Conservation (phyloP, 2,113 vertebrate species). For the Megaceryle torquata region DNA sequence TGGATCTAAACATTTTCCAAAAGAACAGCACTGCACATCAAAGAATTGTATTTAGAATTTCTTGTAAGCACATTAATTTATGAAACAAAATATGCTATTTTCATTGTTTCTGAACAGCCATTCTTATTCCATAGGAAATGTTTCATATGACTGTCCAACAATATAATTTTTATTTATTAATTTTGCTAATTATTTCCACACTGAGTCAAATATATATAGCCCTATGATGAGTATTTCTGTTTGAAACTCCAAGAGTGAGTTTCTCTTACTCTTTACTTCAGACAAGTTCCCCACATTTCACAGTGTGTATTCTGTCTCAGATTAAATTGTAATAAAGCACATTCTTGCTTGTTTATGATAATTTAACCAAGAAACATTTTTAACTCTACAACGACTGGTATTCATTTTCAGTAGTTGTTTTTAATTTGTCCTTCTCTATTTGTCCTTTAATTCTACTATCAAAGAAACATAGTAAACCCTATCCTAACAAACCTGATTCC, state of each 20-base stretch:
- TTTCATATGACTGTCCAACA: background rate
- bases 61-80: background rate
- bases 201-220: background rate
- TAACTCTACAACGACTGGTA: background rate
- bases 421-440: background rate
- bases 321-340: background rate
- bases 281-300: background rate
- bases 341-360: background rate
- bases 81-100: background rate
- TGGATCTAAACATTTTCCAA: background rate
- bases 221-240: background rate
- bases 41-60: background rate
- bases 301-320: background rate
- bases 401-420: background rate
- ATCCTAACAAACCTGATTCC: background rate
- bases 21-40: background rate
- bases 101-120: background rate
- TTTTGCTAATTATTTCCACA: background rate
- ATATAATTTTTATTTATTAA: background rate
- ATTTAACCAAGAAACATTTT: background rate
- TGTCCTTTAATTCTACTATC: background rate
- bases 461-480: background rate
- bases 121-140: background rate
- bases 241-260: background rate
- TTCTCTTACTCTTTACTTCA: background rate